Evolutionary conservation across 2,797 vertebrate species (phyloP).

Genomic region (Acanthis flammea): DNA sequence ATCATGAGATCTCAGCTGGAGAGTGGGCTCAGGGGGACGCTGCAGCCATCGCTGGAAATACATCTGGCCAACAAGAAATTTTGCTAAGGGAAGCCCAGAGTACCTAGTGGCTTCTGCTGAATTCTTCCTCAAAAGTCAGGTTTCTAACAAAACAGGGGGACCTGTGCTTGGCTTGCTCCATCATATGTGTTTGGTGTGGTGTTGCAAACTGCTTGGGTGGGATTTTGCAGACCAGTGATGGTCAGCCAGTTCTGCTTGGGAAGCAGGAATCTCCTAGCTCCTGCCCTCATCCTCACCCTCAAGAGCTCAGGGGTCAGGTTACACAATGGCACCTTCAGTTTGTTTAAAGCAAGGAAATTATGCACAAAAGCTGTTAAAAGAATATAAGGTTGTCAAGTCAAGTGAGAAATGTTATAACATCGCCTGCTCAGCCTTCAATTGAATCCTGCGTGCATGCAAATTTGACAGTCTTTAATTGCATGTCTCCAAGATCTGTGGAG

Average conservation of each 20-base stretch:
- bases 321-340: background rate
- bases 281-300: background rate
- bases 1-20: background rate
- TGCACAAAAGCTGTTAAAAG: slow-evolving; percentile 31
- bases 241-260: background rate
- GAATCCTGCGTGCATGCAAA: slow-evolving; percentile 33
- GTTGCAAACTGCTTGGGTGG: rapidly evolving
- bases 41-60: background rate
- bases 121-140: background rate
- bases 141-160: background rate
- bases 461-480: slow-evolving; percentile 58
- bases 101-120: background rate
- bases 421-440: slow-evolving; percentile 12
- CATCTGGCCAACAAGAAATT: background rate
- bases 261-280: background rate
- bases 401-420: slow-evolving; percentile 29
- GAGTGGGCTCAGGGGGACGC: background rate
- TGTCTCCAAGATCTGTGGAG: slow-evolving; percentile 33
- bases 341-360: slow-evolving; percentile 35
- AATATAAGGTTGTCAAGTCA: slow-evolving; percentile 47
- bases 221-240: background rate
- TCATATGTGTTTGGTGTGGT: rapidly evolving
- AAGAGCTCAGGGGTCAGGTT: background rate
- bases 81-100: background rate
- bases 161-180: background rate